A percentile compares a stretch with the other conserved stretches of the same genome.
phyloP scores from a whole-genome alignment of 2,797 vertebrate species.

The Lates japonicus region DNA sequence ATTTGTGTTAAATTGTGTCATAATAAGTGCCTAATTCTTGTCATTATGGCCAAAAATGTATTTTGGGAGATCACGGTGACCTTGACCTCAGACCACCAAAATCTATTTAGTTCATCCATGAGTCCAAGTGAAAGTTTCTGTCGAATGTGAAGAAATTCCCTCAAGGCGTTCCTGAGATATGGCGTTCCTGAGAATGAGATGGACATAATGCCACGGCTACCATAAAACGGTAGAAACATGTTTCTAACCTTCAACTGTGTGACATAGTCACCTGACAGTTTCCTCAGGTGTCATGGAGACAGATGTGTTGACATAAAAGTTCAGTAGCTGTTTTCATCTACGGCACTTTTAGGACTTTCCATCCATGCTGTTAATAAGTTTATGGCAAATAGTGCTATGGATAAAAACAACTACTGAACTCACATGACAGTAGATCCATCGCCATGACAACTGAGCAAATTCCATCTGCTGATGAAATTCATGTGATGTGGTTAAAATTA shows the following conservation, averaged over 20 bases:
- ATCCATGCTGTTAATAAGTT: background rate
- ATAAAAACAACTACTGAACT: background rate
- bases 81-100: no score
- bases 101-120: no score
- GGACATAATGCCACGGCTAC: no score
- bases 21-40: no score
- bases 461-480: background rate
- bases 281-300: background rate
- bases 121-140: no score
- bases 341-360: background rate
- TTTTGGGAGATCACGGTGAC: no score
- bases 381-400: background rate
- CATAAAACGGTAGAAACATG: no score
- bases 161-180: no score
- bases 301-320: background rate
- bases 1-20: no score
- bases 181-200: no score
- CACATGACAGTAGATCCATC: background rate
- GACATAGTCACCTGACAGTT: background rate
- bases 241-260: background rate
- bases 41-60: no score
- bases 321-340: background rate
- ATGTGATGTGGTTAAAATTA: background rate
- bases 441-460: conserved; percentile 4
- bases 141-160: no score